A percentile compares a stretch with the other conserved stretches of the same genome.
These are phyloP conservation scores for Lichenostomus cassidix DNA, from an alignment of 2,113 vertebrate species.

Conservation along the genomic window DNA sequence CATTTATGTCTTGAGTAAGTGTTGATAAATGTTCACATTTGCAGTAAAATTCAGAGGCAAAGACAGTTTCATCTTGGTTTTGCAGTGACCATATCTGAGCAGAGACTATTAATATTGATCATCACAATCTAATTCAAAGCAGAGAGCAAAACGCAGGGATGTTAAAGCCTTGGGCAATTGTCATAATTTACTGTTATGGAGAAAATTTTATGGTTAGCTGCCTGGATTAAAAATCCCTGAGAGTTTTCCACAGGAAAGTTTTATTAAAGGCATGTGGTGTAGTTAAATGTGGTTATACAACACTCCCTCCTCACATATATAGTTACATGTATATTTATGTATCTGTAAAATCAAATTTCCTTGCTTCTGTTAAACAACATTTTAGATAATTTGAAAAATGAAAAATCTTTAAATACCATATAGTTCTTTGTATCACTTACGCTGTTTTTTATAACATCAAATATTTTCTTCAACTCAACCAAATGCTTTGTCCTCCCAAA, in stretches of 20 bases:
- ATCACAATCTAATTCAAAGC: constrained; percentile 29
- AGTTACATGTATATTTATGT: neutral
- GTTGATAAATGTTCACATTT: constrained; percentile 45
- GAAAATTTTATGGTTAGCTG: constrained; percentile 7
- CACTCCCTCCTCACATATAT: neutral
- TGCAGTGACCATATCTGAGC: constrained; percentile 16
- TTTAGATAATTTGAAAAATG: neutral
- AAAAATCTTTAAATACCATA: neutral
- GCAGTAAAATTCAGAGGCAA: constrained; percentile 23
- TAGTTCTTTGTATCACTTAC: neutral
- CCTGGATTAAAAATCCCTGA: constrained; percentile 21
- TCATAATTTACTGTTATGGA: constrained; percentile 15
- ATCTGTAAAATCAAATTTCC: constrained; percentile 12
- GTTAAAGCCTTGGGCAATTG: constrained; percentile 6
- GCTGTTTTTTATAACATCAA: neutral
- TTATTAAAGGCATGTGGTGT: neutral
- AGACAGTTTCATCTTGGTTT: constrained; percentile 8
- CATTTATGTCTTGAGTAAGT: constrained; percentile 3
- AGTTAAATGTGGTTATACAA: neutral
- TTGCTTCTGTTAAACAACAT: neutral
- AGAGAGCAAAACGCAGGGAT: neutral
- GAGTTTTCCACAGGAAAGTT: constrained; percentile 11
- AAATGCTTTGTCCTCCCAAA: neutral
- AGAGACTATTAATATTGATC: constrained; percentile 57
- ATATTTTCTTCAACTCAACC: neutral